Conservation (phyloP, 2,888 invertebrate genomes). For the Andricus curvator region DNA sequence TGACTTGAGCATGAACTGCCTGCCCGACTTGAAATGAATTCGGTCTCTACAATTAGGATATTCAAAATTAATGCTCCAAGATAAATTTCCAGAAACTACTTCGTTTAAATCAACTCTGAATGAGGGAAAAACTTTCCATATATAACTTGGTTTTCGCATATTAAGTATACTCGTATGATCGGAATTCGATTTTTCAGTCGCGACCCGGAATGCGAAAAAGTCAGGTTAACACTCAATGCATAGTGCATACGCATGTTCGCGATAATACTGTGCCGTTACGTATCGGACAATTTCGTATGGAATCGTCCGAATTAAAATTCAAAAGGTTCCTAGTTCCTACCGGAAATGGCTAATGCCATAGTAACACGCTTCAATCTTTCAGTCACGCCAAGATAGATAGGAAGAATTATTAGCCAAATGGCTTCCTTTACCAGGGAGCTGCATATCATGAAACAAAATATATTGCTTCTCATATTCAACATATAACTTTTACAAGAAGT, state of each 20-base stretch:
- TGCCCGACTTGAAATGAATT: no score
- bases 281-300: conserved; percentile 20
- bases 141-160: not conserved
- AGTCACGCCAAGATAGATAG: conserved; percentile 41
- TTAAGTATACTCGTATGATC: not conserved
- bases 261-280: conserved; percentile 10
- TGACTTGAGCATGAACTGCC: no score
- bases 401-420: conserved; percentile 44
- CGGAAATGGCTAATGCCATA: conserved; percentile 55
- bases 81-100: no score
- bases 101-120: not conserved
- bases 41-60: no score
- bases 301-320: conserved; percentile 3
- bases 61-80: no score
- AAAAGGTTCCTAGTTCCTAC: conserved; percentile 25
- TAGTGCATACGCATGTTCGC: not conserved
- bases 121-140: not conserved
- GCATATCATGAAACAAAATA: conserved; percentile 27
- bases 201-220: conserved; percentile 9
- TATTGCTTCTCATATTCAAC: conserved; percentile 3
- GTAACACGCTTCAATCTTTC: conserved; percentile 53
- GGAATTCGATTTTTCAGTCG: not conserved
- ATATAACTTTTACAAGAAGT: not conserved
- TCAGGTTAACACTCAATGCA: not conserved
- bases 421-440: conserved; percentile 33